A percentile compares a stretch with the other conserved stretches of the same genome.
These are phyloP conservation scores for Lacanobia oleracea DNA, from an alignment of 2,888 invertebrate genomes.

Conservation along the genomic window DNA sequence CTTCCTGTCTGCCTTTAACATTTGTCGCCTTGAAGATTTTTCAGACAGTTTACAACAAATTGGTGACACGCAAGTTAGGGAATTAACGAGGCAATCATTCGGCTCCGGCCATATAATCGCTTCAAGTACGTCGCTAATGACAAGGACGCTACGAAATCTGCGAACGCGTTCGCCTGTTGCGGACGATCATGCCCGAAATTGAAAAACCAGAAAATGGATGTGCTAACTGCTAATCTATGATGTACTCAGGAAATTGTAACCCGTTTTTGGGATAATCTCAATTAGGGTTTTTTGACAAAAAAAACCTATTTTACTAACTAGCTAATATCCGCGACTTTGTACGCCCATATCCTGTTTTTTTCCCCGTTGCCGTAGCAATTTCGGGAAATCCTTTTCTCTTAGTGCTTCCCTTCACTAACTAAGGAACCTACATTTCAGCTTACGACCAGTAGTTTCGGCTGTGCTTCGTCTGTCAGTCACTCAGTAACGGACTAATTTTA, in stretches of 20 bases:
- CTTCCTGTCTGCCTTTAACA: conserved; percentile 31
- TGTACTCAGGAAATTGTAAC: neutral
- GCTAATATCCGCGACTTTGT: no score
- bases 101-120: conserved; percentile 69
- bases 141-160: conserved; percentile 75
- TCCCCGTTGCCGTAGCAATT: no score
- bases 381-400: no score
- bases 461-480: no score
- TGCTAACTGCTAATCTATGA: conserved; percentile 8
- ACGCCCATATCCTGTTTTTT: no score
- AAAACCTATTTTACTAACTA: no score
- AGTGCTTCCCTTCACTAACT: no score
- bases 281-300: no score
- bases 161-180: conserved; percentile 68
- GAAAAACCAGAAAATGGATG: conserved; percentile 38
- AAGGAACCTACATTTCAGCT: no score
- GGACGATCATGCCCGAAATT: conserved; percentile 54
- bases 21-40: conserved; percentile 39
- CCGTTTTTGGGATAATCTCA: neutral
- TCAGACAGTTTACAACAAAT: conserved; percentile 38
- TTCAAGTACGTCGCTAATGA: conserved; percentile 74
- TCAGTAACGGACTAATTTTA: no score
- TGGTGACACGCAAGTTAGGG: conserved; percentile 54
- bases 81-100: conserved; percentile 64
- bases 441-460: no score